Conservation (phyloP, 2,113 vertebrate species). For the Noctilio leporinus region DNA sequence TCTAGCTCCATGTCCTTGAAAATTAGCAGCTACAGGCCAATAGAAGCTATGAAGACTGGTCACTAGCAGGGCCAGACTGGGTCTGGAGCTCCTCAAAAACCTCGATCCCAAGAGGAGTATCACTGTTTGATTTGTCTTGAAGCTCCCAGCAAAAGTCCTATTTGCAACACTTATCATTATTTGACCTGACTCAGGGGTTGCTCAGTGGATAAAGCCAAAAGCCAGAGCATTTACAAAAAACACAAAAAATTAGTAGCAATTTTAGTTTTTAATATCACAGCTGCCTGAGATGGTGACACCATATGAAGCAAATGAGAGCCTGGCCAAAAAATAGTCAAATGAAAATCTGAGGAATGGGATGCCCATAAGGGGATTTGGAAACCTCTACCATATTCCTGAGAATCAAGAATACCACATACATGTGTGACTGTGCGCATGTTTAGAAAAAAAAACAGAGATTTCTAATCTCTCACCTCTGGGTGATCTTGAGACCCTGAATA, state of each 20-base stretch:
- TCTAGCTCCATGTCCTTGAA: not conserved
- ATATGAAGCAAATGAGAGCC: not conserved
- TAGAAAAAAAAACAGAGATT: not conserved
- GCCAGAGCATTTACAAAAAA: not conserved
- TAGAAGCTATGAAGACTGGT: not conserved
- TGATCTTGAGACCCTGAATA: not conserved
- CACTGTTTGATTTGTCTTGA: not conserved
- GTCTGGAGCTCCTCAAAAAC: not conserved
- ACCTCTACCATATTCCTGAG: not conserved
- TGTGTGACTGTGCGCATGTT: fast-evolving
- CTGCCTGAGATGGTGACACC: not conserved
- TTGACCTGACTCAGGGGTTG: not conserved
- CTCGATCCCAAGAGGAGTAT: not conserved
- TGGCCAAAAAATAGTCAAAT: not conserved
- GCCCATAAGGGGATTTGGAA: not conserved
- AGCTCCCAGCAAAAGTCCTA: not conserved
- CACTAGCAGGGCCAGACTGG: not conserved
- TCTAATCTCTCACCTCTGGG: not conserved
- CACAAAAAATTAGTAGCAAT: not conserved
- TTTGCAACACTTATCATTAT: not conserved
- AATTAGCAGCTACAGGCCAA: not conserved
- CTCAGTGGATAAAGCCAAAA: not conserved
- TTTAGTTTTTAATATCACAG: not conserved
- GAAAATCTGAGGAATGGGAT: not conserved
- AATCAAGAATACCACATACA: not conserved